Evolutionary conservation across 2,888 invertebrate genomes (phyloP).

Genomic region (Sicus ferrugineus): DNA sequence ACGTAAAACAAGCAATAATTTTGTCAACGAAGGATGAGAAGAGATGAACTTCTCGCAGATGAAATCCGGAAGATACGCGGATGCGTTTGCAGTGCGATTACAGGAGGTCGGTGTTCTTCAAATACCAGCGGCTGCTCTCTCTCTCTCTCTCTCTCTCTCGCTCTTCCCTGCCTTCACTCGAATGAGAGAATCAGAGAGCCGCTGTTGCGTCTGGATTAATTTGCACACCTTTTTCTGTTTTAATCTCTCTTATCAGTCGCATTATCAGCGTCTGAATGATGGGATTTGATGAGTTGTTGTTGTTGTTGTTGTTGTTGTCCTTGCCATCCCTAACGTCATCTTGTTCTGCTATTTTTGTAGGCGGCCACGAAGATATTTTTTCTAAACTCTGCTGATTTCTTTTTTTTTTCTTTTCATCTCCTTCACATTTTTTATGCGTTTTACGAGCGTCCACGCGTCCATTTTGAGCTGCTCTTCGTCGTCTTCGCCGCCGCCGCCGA

Average conservation of each 20-base stretch:
- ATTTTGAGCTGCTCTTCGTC: not conserved
- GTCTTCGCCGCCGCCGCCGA: not conserved
- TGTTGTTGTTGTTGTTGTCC: slow-evolving; percentile 7
- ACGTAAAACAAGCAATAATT: no score
- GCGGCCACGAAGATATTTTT: slow-evolving; percentile 14
- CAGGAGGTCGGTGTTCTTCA: no score
- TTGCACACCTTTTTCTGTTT: no score
- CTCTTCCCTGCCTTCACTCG: not conserved
- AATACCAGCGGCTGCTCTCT: not conserved
- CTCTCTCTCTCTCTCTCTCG: not conserved
- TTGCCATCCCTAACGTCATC: not conserved
- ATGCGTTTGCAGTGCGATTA: not conserved
- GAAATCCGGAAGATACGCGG: not conserved
- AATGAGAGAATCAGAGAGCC: no score
- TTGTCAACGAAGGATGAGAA: no score
- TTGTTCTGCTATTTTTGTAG: slow-evolving; percentile 10
- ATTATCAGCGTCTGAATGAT: no score
- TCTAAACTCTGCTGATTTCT: not conserved
- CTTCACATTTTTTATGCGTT: not conserved
- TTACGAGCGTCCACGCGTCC: slow-evolving; percentile 27
- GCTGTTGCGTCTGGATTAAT: no score
- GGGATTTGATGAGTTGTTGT: not conserved
- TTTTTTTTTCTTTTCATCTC: not conserved
- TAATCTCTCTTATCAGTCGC: no score
- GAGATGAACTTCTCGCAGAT: no score